Evolutionary conservation across 2,888 invertebrate genomes (phyloP), one percentile per base, ranked within the genome.

Genomic region (Deroplatys truncata): DNA sequence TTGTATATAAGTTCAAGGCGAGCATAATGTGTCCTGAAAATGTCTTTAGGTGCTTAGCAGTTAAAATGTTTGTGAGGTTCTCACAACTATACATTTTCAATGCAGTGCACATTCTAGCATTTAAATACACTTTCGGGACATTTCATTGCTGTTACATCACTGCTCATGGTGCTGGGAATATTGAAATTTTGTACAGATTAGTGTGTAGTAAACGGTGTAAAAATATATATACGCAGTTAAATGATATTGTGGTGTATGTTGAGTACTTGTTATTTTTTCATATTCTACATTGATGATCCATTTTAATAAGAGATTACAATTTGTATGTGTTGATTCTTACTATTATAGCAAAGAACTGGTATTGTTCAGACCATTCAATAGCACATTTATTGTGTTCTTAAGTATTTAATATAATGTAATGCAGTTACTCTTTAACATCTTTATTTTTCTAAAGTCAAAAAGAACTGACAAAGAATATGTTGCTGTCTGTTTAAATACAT

Each of bases 111-210:
- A 43, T 84, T 28, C 49, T 49, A 85, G 49, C 56, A 85, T 43
- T 28, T 49, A 85, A 85, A 35, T 56, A 43, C 85, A 85, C 20
- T 85, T 28, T 15, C 56, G 85, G 28, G 20, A 56, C 85, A 28
- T n/a, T 10, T 49, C 28, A 43, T 43, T 35, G 5, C 9, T 43
- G 25, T 25, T 85, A 35, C 43, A n/a, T 72, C 56, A 88, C 56
- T 88, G 88, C 88, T 88, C 88, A 88, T 84, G 88, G 88, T 88
- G 88, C 88, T 88, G 43, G 88, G 88, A 84, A 49, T 28, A 88
- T 28, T 28, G n/a, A 88, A 72, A 31, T 88, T 85, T 85, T 88
- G 88, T 88, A 88, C 88, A 88, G 88, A 49, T 49, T 83, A 29
- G 49, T 16, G n/a, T 35, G n/a, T 35, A 35, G 85, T n/a, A 85